phyloP scores from a whole-genome alignment of 1,140 invertebrate species.

The Hormaphis cornu region DNA sequence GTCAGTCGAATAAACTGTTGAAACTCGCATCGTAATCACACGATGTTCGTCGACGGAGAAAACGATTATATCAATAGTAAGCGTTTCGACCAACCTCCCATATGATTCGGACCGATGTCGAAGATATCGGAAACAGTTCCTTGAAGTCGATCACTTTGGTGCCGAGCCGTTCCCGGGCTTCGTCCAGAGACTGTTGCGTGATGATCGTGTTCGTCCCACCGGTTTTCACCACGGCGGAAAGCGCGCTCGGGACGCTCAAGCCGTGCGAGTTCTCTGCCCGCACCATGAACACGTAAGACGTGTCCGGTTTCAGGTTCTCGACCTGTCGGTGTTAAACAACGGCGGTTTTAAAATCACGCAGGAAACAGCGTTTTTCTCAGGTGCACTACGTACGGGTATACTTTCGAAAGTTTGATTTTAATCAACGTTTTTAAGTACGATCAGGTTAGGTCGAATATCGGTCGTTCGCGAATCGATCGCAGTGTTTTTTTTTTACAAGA shows the following conservation, averaged over 20 bases:
- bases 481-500: too few relatives aligned
- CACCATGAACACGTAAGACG: slow-evolving; percentile 77
- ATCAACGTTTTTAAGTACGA: too few relatives aligned
- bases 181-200: slow-evolving; percentile 67
- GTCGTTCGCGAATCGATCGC: too few relatives aligned
- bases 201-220: slow-evolving; percentile 56
- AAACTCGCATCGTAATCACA: too few relatives aligned
- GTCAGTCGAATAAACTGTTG: too few relatives aligned
- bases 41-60: too few relatives aligned
- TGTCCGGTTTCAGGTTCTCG: slow-evolving; percentile 63
- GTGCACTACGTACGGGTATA: too few relatives aligned
- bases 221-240: slow-evolving; percentile 58
- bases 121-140: slow-evolving; percentile 65
- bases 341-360: too few relatives aligned
- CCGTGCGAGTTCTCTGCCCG: slow-evolving; percentile 81
- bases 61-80: too few relatives aligned
- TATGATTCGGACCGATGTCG: slow-evolving; percentile 68
- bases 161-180: slow-evolving; percentile 64
- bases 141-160: slow-evolving; percentile 71
- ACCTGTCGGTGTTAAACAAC: slow-evolving; percentile 47
- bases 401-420: too few relatives aligned
- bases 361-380: too few relatives aligned
- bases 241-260: slow-evolving; percentile 56
- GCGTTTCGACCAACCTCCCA: slow-evolving; percentile 55
- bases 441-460: too few relatives aligned